Conservation (phyloP, 2,888 invertebrate genomes). For the Rhagium mordax region DNA sequence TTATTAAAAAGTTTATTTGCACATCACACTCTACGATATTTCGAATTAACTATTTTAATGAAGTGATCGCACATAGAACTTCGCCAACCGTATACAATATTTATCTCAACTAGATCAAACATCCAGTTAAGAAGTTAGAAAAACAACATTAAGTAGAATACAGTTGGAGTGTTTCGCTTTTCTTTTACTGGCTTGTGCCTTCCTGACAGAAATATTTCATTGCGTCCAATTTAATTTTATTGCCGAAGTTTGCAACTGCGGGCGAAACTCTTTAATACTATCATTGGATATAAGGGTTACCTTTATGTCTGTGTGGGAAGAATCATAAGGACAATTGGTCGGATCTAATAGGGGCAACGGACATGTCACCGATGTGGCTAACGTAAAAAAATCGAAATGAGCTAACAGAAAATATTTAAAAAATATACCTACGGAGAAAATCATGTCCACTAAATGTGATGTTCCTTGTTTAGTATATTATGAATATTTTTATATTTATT, state of each 20-base stretch:
- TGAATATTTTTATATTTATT: too few relatives aligned
- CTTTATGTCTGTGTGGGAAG: neutral
- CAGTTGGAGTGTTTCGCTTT: neutral
- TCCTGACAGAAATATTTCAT: neutral
- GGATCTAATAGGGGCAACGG: neutral
- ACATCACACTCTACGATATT: too few relatives aligned
- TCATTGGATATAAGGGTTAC: neutral
- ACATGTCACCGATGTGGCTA: neutral
- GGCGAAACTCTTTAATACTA: neutral
- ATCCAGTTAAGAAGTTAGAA: neutral
- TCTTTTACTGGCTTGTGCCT: neutral
- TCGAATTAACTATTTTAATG: too few relatives aligned
- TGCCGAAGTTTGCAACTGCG: neutral
- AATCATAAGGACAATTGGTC: neutral
- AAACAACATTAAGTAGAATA: neutral
- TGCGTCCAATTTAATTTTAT: slow-evolving; percentile 10
- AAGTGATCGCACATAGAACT: too few relatives aligned
- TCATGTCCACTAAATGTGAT: too few relatives aligned
- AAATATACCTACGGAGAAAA: too few relatives aligned
- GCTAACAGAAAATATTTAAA: neutral
- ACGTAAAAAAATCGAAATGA: neutral
- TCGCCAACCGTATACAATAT: too few relatives aligned
- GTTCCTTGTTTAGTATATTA: too few relatives aligned
- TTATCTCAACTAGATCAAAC: neutral
- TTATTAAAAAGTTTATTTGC: too few relatives aligned